A percentile compares a stretch with the other conserved stretches of the same genome.
Evolutionary conservation across 1,140 invertebrate genomes (phyloP).

Genomic region (Eumaeus atala): DNA sequence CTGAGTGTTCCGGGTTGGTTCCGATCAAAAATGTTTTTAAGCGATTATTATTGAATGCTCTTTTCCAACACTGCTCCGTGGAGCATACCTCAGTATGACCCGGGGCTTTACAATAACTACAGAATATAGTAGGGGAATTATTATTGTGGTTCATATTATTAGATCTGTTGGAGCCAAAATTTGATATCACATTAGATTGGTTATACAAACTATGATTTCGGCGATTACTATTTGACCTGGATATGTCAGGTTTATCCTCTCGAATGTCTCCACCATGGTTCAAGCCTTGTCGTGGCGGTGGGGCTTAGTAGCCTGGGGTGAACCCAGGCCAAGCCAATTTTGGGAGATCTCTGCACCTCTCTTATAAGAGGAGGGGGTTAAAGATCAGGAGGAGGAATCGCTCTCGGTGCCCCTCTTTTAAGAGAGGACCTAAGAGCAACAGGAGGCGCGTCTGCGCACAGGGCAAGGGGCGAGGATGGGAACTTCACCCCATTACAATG

Average conservation of each 20-base stretch:
- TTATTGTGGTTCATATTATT: neutral
- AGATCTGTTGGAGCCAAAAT: neutral
- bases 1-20: constrained; percentile 10
- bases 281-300: no score
- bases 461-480: no score
- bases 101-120: constrained; percentile 22
- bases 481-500: no score
- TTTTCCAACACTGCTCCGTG: constrained; percentile 21
- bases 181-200: constrained; percentile 1
- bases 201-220: neutral
- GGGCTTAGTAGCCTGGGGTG: no score
- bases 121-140: neutral
- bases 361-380: no score
- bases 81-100: no score
- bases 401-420: no score
- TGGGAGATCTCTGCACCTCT: no score
- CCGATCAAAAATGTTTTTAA: constrained; percentile 3
- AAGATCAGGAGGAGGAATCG: no score
- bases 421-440: no score
- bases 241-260: neutral
- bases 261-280: neutral
- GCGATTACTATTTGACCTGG: neutral
- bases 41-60: constrained; percentile 22
- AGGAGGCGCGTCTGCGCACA: no score
- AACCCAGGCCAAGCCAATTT: no score